These are phyloP conservation scores for Crambe crambe DNA, from an alignment of 37 sponge, comb jelly and placozoan species.

Conservation along the genomic window DNA sequence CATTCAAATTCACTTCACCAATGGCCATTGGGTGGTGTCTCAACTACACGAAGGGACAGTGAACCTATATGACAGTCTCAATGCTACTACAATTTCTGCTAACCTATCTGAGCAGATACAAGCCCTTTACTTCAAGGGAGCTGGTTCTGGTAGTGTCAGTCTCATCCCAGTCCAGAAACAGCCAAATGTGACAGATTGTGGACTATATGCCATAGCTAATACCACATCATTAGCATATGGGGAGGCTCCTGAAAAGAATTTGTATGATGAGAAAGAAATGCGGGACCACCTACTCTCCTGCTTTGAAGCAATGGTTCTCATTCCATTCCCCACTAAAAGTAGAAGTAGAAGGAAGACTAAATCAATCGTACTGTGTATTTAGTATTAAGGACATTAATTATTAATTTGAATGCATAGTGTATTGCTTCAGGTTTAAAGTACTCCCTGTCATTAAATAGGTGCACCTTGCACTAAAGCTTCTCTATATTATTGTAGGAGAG, in stretches of 20 bases:
- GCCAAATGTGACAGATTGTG: constrained; percentile 11
- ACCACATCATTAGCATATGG: not conserved
- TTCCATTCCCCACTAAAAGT: no score
- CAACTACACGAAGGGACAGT: not conserved
- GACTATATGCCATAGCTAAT: constrained; percentile 6
- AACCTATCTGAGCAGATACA: constrained; percentile 1
- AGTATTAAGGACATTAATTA: no score
- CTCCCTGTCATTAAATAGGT: no score
- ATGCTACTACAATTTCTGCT: not conserved
- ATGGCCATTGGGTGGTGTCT: constrained; percentile 5
- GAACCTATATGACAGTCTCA: constrained; percentile 6
- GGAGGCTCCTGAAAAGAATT: not conserved
- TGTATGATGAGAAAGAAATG: constrained; percentile 15
- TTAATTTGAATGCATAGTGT: no score
- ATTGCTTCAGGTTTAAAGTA: no score
- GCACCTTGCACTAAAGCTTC: no score
- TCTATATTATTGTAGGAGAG: no score
- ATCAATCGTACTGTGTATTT: no score
- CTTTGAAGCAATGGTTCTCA: no score
- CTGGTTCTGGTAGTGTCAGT: not conserved
- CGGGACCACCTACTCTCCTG: constrained; percentile 14
- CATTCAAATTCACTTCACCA: no score
- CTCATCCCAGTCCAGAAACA: constrained; percentile 1
- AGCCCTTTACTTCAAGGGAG: not conserved
- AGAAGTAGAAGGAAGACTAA: no score